Conservation (phyloP, 2,888 invertebrate species). For the Scelioninae gen. 2 region DNA sequence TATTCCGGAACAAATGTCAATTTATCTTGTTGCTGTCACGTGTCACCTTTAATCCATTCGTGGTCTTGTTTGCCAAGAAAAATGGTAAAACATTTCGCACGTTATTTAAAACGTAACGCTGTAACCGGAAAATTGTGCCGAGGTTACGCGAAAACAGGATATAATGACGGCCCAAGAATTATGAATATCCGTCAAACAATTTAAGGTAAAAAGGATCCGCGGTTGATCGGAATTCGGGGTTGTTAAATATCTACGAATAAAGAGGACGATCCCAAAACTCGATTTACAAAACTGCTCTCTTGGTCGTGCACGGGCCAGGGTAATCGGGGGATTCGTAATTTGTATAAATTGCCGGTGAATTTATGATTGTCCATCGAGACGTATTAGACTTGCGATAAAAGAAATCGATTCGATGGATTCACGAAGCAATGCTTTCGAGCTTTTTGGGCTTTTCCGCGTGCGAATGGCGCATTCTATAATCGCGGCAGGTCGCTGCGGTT, state of each 20-base stretch:
- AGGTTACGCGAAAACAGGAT: constrained; percentile 21
- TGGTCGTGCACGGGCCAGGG: constrained; percentile 61
- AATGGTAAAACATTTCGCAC: constrained; percentile 47
- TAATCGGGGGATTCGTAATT: constrained; percentile 69
- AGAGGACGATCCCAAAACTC: constrained; percentile 32
- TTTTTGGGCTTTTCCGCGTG: constrained; percentile 24
- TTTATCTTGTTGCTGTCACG: constrained; percentile 45
- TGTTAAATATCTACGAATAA: constrained; percentile 52
- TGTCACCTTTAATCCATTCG: constrained; percentile 47
- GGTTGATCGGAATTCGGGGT: constrained; percentile 27
- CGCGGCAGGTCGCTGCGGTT: neutral
- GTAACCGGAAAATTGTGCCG: constrained; percentile 28
- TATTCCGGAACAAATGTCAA: constrained; percentile 38
- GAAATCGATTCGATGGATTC: constrained; percentile 45
- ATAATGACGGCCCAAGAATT: constrained; percentile 22
- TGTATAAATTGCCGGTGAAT: constrained; percentile 68
- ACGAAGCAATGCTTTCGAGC: constrained; percentile 14
- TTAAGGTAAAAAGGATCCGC: constrained; percentile 23
- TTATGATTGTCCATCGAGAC: constrained; percentile 64
- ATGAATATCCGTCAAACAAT: constrained; percentile 39
- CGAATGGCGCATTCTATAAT: constrained; percentile 14
- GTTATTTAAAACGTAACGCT: constrained; percentile 33
- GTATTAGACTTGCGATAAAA: constrained; percentile 47
- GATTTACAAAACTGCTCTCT: constrained; percentile 66
- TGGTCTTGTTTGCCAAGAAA: constrained; percentile 41